These are phyloP conservation scores for Napeogenes inachia DNA, from an alignment of 2,888 invertebrate genomes.

Conservation along the genomic window DNA sequence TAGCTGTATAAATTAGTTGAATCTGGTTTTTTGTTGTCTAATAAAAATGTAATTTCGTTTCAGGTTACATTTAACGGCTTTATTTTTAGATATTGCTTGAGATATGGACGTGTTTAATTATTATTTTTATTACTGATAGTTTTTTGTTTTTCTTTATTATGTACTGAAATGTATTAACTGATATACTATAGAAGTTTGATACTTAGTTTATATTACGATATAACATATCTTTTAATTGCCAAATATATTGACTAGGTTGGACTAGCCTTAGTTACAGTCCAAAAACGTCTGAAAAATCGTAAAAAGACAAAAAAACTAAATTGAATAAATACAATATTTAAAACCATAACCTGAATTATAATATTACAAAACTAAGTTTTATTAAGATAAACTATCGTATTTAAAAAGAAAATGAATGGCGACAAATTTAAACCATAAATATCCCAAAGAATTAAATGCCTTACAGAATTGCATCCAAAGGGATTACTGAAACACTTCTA, in stretches of 20 bases:
- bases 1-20: background rate
- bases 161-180: no score
- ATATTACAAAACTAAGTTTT: background rate
- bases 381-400: constrained; percentile 6
- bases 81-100: background rate
- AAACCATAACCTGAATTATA: background rate
- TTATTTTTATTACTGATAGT: background rate
- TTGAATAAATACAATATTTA: no score
- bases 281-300: no score
- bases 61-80: background rate
- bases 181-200: no score
- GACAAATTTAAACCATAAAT: constrained; percentile 43
- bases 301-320: no score
- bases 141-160: background rate
- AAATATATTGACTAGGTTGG: no score
- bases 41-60: background rate
- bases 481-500: constrained; percentile 39
- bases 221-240: no score
- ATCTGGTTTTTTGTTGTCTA: constrained; percentile 2
- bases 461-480: constrained; percentile 48
- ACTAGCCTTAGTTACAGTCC: no score
- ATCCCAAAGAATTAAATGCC: constrained; percentile 44
- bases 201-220: no score
- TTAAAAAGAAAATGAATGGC: constrained; percentile 33
- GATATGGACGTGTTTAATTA: background rate